A percentile compares a stretch with the other conserved stretches of the same genome.
Conservation (phyloP, 2,113 vertebrate genomes). For the Donacobius atricapilla region DNA sequence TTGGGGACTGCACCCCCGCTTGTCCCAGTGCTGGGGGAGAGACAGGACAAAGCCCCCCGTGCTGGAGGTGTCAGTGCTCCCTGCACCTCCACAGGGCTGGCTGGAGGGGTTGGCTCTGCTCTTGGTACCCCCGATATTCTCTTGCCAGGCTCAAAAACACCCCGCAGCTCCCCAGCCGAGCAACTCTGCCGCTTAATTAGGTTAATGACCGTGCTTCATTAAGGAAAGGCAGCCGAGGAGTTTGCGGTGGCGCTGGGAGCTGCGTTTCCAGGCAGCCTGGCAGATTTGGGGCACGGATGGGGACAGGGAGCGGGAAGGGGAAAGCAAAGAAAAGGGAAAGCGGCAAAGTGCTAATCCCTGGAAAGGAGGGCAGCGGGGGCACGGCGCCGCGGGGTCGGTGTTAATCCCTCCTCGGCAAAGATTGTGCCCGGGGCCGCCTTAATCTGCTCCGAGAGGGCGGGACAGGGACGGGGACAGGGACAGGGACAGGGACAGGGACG, state of each 20-base stretch:
- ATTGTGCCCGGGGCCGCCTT: not conserved
- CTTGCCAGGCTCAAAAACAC: not conserved
- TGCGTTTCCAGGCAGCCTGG: not conserved
- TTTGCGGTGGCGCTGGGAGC: not conserved
- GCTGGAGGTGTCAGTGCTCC: not conserved
- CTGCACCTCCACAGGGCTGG: not conserved
- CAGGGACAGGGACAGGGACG: not conserved
- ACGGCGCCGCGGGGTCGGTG: rapidly evolving
- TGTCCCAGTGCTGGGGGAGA: not conserved
- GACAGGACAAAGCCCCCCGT: rapidly evolving
- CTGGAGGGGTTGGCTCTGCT: not conserved
- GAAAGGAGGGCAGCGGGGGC: not conserved
- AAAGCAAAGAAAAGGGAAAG: not conserved
- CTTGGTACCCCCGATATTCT: rapidly evolving
- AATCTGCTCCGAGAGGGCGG: not conserved
- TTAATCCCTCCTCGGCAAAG: constrained; percentile 7
- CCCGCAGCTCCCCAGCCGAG: rapidly evolving
- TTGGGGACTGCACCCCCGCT: rapidly evolving
- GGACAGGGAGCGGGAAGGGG: not conserved
- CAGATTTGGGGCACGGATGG: not conserved
- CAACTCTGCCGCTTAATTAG: not conserved
- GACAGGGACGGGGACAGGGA: rapidly evolving
- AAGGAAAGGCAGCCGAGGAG: not conserved
- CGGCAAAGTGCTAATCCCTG: not conserved
- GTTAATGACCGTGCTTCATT: not conserved